These are phyloP conservation scores for Sebastes steindachneri DNA, from an alignment of 2,797 vertebrate species.

Conservation along the genomic window DNA sequence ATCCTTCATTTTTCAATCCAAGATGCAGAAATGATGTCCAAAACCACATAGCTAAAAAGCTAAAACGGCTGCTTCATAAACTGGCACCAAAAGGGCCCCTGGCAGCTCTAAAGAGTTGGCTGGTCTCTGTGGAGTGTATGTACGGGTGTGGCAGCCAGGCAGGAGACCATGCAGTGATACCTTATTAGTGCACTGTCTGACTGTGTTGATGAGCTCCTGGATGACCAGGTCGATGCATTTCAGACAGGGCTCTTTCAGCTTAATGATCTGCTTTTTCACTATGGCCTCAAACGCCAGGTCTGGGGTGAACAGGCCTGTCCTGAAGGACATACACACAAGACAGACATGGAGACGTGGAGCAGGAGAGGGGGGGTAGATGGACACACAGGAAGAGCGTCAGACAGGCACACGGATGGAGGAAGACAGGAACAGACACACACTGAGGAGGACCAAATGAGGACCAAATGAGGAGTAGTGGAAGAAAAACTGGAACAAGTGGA, in stretches of 20 bases:
- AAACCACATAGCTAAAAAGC: not conserved
- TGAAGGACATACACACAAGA: conserved; percentile 79
- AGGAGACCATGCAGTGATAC: conserved; percentile 81
- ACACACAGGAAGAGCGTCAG: conserved; percentile 30
- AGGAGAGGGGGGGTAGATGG: not conserved
- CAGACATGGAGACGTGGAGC: conserved; percentile 55
- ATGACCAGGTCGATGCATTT: conserved; percentile 98
- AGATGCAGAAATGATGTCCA: not conserved
- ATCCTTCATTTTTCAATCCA: conserved; percentile 1
- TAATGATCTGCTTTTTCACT: conserved; percentile 98
- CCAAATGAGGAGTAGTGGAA: not conserved
- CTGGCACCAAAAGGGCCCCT: not conserved
- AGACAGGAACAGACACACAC: not conserved
- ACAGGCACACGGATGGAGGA: conserved; percentile 25
- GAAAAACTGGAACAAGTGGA: not conserved
- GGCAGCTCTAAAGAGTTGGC: conserved; percentile 18
- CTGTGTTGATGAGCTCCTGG: conserved; percentile 97
- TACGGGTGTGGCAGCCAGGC: conserved; percentile 29
- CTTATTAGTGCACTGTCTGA: conserved; percentile 96
- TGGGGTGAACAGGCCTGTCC: conserved; percentile 97
- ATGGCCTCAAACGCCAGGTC: conserved; percentile 98
- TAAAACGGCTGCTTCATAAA: not conserved
- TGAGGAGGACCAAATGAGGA: not conserved
- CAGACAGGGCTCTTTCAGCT: conserved; percentile 97
- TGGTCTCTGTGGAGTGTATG: conserved; percentile 43